A percentile compares a stretch with the other conserved stretches of the same genome.
These are phyloP conservation scores for Chloebia gouldiae DNA, from an alignment of 2,113 vertebrate species.

Conservation along the genomic window DNA sequence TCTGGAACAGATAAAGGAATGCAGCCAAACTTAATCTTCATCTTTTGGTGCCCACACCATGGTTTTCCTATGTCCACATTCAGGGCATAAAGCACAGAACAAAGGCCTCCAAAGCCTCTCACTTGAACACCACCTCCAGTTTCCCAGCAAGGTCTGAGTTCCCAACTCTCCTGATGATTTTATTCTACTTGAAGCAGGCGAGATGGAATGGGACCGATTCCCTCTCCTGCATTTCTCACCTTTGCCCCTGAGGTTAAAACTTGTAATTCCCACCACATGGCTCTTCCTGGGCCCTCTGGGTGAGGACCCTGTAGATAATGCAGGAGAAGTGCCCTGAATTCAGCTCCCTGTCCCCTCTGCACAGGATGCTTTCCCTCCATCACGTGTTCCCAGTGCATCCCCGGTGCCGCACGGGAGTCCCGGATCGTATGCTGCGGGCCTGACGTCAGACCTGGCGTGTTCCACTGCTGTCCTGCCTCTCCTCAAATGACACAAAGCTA, in stretches of 20 bases:
- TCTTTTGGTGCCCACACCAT: too few relatives aligned
- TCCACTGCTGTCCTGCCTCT: background rate
- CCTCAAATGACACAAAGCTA: background rate
- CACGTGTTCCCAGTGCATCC: rapidly evolving
- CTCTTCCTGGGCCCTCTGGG: background rate
- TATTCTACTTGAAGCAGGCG: background rate
- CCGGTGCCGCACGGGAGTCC: rapidly evolving
- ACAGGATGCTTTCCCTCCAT: background rate
- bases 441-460: background rate
- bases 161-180: background rate
- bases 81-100: background rate
- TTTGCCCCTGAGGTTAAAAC: background rate
- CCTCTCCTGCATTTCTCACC: background rate
- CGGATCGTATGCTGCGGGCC: rapidly evolving
- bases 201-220: rapidly evolving
- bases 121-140: background rate
- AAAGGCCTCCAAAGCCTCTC: background rate
- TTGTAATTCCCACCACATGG: background rate
- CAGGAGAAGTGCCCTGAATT: too few relatives aligned
- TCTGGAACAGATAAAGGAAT: background rate
- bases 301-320: rapidly evolving
- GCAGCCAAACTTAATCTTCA: background rate
- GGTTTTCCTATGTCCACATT: rapidly evolving
- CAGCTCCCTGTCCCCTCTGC: background rate
- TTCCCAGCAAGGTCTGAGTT: background rate